phyloP scores from a whole-genome alignment of 2,797 vertebrate species.

The Sebastes umbrosus region DNA sequence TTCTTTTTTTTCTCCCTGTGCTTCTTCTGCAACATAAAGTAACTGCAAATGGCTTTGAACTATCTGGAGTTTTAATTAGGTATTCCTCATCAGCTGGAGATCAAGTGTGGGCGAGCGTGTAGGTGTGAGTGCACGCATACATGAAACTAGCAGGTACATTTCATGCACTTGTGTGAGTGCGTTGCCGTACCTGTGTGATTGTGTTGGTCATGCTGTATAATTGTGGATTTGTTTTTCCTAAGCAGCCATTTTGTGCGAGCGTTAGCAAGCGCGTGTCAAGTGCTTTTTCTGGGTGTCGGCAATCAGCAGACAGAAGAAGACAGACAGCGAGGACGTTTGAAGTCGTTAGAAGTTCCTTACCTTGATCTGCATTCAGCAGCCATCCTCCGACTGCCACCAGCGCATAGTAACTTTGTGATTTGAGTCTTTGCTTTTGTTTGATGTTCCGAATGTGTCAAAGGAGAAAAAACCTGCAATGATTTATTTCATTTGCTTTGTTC shows the following conservation, averaged over 20 bases:
- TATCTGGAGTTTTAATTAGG: conserved; percentile 71
- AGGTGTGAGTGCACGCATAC: conserved; percentile 5
- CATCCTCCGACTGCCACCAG: conserved; percentile 74
- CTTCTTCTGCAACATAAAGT: conserved; percentile 33
- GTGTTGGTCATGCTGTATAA: conserved; percentile 30
- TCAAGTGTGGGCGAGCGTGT: conserved; percentile 16
- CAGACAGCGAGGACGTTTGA: conserved; percentile 74
- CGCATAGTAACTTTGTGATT: conserved; percentile 74
- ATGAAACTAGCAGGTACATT: conserved; percentile 14
- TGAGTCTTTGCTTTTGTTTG: conserved; percentile 78
- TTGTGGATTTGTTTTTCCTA: conserved; percentile 58
- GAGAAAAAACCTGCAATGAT: conserved; percentile 55
- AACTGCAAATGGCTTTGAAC: conserved; percentile 68
- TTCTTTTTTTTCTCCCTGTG: background rate
- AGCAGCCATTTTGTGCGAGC: conserved; percentile 67
- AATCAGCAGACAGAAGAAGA: conserved; percentile 66
- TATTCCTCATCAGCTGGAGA: conserved; percentile 57
- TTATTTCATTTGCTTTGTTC: conserved; percentile 76
- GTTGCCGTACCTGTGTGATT: conserved; percentile 1
- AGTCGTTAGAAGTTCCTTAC: conserved; percentile 78
- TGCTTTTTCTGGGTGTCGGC: conserved; percentile 52
- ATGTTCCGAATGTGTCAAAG: conserved; percentile 73
- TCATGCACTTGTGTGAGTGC: background rate
- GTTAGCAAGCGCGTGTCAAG: conserved; percentile 46
- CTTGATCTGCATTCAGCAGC: conserved; percentile 77